phyloP scores from a whole-genome alignment of 2,113 vertebrate species.

The Uria aalge region DNA sequence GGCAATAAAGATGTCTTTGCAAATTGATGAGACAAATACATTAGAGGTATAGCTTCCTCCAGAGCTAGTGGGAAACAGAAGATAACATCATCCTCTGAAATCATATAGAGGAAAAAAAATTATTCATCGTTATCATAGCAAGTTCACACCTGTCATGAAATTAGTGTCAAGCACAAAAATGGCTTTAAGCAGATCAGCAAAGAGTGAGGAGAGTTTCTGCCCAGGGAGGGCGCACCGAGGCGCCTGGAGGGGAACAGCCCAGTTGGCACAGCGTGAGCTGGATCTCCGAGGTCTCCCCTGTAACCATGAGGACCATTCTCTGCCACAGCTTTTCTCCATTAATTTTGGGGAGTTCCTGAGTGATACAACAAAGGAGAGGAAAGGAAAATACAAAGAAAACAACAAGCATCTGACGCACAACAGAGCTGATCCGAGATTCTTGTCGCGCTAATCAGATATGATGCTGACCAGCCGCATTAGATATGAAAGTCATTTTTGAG shows the following conservation, averaged over 20 bases:
- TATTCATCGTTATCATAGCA: neutral
- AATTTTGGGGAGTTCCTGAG: neutral
- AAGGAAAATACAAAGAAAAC: neutral
- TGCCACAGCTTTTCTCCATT: neutral
- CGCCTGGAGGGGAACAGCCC: fast-evolving
- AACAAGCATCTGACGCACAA: neutral
- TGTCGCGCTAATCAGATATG: neutral
- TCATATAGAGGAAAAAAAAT: neutral
- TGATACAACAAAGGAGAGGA: neutral
- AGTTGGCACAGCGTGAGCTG: neutral
- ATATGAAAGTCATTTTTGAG: neutral
- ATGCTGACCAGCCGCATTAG: neutral
- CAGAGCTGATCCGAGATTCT: neutral
- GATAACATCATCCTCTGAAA: neutral
- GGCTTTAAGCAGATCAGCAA: neutral
- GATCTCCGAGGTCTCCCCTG: neutral
- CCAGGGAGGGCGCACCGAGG: neutral
- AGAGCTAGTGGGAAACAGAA: neutral
- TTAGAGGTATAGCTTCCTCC: neutral
- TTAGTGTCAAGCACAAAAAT: neutral
- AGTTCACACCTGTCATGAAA: neutral
- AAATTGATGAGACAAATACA: constrained; percentile 51
- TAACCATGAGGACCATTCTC: neutral
- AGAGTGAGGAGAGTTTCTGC: neutral
- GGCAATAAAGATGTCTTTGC: constrained; percentile 45